Base-by-base conservation (phyloP, 2,113 vertebrate genomes). In the Tauraco erythrolophus region DNA sequence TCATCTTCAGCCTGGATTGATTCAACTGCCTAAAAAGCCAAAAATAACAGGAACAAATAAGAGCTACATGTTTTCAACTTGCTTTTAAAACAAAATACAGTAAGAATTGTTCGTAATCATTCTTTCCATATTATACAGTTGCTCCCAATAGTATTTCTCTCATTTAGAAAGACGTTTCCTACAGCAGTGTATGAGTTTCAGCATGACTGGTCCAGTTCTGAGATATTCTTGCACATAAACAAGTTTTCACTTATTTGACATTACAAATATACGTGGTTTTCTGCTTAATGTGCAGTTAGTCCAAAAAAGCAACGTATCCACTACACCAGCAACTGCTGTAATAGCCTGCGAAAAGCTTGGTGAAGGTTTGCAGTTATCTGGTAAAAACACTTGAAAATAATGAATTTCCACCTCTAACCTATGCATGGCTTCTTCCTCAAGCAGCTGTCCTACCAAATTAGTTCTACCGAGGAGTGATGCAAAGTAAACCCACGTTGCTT, bases 1-100 rank as follows among this genome's bases (percentile, higher is more conserved):
- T 99, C 99, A 19, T 99, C 99, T 94, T 99, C 99, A 1, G 99
- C 99, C 96, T 99, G 99, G 97, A 99, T 99, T 24, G 99, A 99
- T 95, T 99, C 99, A 3, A 99, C 99, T 1, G 99, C 99, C 99
- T 99, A 66, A 3, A 43, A 71, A 37, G 61, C 24, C 31, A 39
- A 69, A 85, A 7, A 46, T 7, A 27, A 45, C 4, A 57, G 28
- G 16, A 37, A 37, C 19, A 81, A 39, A 9, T 65, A 33, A 68
- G 61, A 56, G 41, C n/a, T 60, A 19, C 3, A 9, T 0, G 4
- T 68, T 41, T 71, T 37, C 50, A 21, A 25, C 7, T 56, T 48
- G 10, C 12, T 66, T 84, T 70, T 31, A 77, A 75, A 88, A 41
- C 7, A 54, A 53, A 80, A 58, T 3, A 64, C 11, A 10, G 3